Base-by-base conservation (phyloP, 2,888 invertebrate species). In the Tiphia femorata region DNA sequence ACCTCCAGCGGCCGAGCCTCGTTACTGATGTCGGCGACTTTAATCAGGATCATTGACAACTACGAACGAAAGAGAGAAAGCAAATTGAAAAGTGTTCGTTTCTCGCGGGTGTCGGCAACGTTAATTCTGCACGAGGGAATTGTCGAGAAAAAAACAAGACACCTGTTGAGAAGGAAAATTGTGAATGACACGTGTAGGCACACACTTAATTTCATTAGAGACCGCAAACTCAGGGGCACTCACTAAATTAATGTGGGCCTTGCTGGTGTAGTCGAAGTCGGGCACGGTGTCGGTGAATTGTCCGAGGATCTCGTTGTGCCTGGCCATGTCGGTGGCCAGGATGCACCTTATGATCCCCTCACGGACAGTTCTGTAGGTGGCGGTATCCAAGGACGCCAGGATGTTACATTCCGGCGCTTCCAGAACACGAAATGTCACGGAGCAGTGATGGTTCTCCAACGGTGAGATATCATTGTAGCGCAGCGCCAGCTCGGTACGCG, bases 381-480 rank as follows among this genome's bases (percentile, higher is more conserved):
- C 86, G 69, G 86, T 84, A 67, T 86, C 86, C 73, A 92, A 86
- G 73, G 90, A 89, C 67, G 89, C 87, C 79, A 93, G 90, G 69
- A 94, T 92, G 83, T 94, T 94, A 83, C 92, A 92, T 77, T 92
- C 92, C 50, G 91, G 90, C 76, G 91, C 89, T 78, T 92, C 92
- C 69, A 94, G 86, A 67, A 94, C 88, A 60, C 92, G 89, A 84
- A 94, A 94, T 40, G 93, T 91, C 70, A 94, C 92, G 62, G 93
- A 93, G 84, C 93, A 93, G 80, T 94, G 94, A 82, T 94, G 94
- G 84, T 94, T 94, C 84, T 94, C 94, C 79, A 94, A 84, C 2
- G 93, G 93, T 48, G 93, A 93, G 77, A 93, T 93, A 85, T 94
- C 93, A 84, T 94, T 94, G 85, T 94, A 94, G 58, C 93, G 88